Evolutionary conservation across 2,797 vertebrate species (phyloP), one percentile per base, ranked within the genome.

Genomic region (Chromis chromis): DNA sequence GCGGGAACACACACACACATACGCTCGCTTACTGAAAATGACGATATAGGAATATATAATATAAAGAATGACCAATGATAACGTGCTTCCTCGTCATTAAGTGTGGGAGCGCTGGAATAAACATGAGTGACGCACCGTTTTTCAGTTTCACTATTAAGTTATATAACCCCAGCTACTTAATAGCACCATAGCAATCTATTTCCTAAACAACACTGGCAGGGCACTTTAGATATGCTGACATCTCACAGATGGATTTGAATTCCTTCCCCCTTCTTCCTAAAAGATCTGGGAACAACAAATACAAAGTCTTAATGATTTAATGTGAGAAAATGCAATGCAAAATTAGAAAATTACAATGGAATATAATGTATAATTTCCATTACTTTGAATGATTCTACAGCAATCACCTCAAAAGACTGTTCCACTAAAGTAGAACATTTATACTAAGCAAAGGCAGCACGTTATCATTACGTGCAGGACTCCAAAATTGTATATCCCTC

Each of bases 11-110:
- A 65, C 28, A 65, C 50, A 49, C 57, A 33, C 25, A 33, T 12
- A 25, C 65, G 58, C 3, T 4, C 46, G 28, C 58, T 85, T 78
- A 83, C 83, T 56, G 84, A 63, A 79, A 80, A 70, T 83, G 77
- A 83, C 0, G 36, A 56, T 1, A 22, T 7, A 8, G 50, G 36
- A 54, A 46, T 36, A 42, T 13, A 14, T 1, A n/a, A 22, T 3
- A n/a, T 16, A 42, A 42, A 54, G 25, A 48, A 44, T 69, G 39
- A 68, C 10, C 4, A 40, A 36, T 40, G 27, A 44, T 55, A 22
- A 65, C 1, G 4, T 54, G 65, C 17, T 56, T 74, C 31, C 13
- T 25, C 33, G 19, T 22, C n/a, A 49, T 49, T 50, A 59, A 65
- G 28, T 13, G 27, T 19, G 21, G 16, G 1, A 9, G 11, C 11